Base-by-base conservation (phyloP, 1,140 invertebrate genomes). In the Polyergus mexicanus region DNA sequence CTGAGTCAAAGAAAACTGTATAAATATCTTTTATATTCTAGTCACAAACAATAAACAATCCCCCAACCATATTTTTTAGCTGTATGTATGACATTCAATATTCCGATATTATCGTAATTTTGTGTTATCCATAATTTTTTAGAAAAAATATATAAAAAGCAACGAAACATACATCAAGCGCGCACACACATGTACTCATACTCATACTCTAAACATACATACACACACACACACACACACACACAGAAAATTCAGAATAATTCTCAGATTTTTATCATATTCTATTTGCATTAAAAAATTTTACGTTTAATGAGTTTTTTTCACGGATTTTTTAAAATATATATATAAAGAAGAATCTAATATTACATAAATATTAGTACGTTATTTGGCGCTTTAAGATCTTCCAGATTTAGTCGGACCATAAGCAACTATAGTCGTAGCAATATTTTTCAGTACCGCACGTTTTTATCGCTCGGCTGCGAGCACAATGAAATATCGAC, bases 401-500 rank as follows among this genome's bases (percentile, higher is more conserved):
- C 28, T 28, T 41, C 28, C 56, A 56, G n/a, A 58, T 35, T 71
- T 22, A 22, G 32, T 54, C 22, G 35, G 4, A 13, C 51, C 25
- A 54, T 41, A 77, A 47, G 66, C 35, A 44, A 68, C 38, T 69
- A 81, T 32, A 11, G 22, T 32, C 51, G n/a, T 35, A 54, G 51
- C 51, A 81, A 81, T 81, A 72, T 81, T 81, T 78, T 81, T 81
- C 25, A 19, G 66, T 72, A 60, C 78, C 78, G 54, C 38, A 72
- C 51, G 10, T 81, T 81, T 81, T 81, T 81, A 81, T 81, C 78
- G 68, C 54, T 54, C 54, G 78, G 28, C 66, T 81, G 38, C 35
- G 11, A 60, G 66, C 51, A 38, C 78, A 81, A 72, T 81, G 66
- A 81, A 81, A 81, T 81, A 81, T 81, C 54, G 78, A 72, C 78